Percentiles rank a stretch among this genome's conserved stretches.
Conservation (phyloP, 1,140 invertebrate genomes). For the Drosophila truncata region DNA sequence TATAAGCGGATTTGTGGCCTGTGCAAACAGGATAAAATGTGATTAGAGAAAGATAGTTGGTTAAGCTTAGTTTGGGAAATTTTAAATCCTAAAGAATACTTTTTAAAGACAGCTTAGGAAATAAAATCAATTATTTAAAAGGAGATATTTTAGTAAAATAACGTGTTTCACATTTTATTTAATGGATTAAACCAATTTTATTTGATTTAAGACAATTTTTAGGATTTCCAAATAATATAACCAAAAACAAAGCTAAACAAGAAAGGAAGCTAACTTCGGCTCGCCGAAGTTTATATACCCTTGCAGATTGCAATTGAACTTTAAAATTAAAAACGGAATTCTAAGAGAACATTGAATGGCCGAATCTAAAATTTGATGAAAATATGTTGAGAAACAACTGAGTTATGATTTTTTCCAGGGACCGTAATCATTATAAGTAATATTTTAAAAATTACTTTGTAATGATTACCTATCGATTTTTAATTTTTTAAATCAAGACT, state of each 20-base stretch:
- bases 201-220: neutral
- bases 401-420: too few relatives aligned
- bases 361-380: too few relatives aligned
- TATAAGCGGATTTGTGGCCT: neutral
- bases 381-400: too few relatives aligned
- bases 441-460: too few relatives aligned
- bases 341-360: too few relatives aligned
- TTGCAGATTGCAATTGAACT: too few relatives aligned
- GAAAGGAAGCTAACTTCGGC: too few relatives aligned
- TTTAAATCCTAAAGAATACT: neutral
- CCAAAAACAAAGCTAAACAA: neutral
- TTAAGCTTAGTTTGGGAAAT: neutral
- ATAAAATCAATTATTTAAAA: neutral
- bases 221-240: neutral
- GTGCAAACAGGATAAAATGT: constrained; percentile 1
- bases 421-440: too few relatives aligned
- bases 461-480: too few relatives aligned
- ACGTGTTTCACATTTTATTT: neutral
- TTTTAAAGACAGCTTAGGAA: neutral
- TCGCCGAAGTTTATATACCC: too few relatives aligned
- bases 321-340: too few relatives aligned
- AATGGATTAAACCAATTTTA: neutral
- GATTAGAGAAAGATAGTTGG: neutral
- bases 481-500: too few relatives aligned
- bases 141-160: neutral